phyloP scores from a whole-genome alignment of 2,797 vertebrate species.

The Labeo calbasu region DNA sequence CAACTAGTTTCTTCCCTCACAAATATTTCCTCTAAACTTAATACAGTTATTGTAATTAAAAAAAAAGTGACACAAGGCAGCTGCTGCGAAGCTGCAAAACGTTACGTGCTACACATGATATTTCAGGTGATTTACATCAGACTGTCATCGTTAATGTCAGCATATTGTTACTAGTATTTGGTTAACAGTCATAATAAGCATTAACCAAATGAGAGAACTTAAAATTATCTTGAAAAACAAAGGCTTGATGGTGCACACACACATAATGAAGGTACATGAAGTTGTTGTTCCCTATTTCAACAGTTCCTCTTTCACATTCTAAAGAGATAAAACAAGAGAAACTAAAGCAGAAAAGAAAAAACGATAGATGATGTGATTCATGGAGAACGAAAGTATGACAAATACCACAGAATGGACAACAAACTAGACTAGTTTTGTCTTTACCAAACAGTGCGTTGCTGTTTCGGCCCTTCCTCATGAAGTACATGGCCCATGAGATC shows the following conservation, averaged over 20 bases:
- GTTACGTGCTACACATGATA: not conserved
- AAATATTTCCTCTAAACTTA: not conserved
- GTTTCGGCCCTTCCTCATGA: constrained; percentile 80
- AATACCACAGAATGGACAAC: not conserved
- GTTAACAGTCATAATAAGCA: not conserved
- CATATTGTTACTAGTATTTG: not conserved
- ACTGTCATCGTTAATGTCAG: not conserved
- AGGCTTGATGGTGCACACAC: not conserved
- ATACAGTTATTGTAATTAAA: not conserved
- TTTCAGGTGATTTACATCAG: not conserved
- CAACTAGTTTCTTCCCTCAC: not conserved
- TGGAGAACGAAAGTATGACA: constrained; percentile 3
- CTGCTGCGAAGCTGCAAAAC: not conserved
- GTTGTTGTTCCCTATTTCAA: constrained; percentile 20
- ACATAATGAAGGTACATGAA: not conserved
- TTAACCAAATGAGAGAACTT: not conserved
- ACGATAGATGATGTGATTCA: not conserved
- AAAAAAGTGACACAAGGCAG: not conserved
- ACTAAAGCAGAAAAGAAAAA: not conserved
- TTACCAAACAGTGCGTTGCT: constrained; percentile 76
- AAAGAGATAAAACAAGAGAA: constrained; percentile 1
- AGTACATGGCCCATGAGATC: constrained; percentile 81
- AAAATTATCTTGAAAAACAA: not conserved
- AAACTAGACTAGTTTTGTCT: constrained; percentile 31
- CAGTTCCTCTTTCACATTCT: constrained; percentile 29